Base-by-base conservation (phyloP, 37 sponge, comb jelly and placozoan genomes). In the Oscarella lobularis region DNA sequence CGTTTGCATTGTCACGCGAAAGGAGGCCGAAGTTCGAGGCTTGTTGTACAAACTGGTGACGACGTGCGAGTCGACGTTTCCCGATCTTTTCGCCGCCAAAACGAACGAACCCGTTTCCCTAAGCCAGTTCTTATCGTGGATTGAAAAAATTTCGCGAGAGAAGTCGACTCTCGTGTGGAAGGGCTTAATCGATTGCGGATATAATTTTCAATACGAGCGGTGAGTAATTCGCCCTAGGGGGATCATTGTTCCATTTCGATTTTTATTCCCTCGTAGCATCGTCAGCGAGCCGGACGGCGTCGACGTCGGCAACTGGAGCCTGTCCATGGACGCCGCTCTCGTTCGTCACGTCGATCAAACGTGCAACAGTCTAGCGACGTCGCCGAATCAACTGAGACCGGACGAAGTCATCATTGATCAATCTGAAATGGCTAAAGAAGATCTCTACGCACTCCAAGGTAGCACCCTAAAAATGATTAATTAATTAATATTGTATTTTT, bases 161-260 rank as follows among this genome's bases (percentile, higher is more conserved):
- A 48, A 48, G 14, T 20, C 60, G 9, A 20, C 20, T 48, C 38
- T 39, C 30, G 76, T 95, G 76, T 87, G 92, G 89, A 77, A 37
- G 40, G 84, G 88, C 3, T 74, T 95, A 30, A 39, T 87, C 37
- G 85, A 82, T 2, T 72, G 73, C 67, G 95, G 95, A 1, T 82
- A 83, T 48, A 86, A 95, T 79, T 76, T 90, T 31, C 84, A 87
- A 73, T 81, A 82, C 41, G 73, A 83, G 32, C 85, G 81, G 92
- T 92, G 55, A 40, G n/a, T n/a, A n/a, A n/a, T n/a, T n/a, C n/a
- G n/a, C n/a, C n/a, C n/a, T n/a, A n/a, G n/a, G n/a, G n/a, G n/a
- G n/a, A n/a, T n/a, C n/a, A n/a, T n/a, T n/a, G n/a, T n/a, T n/a
- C n/a, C n/a, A n/a, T n/a, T n/a, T n/a, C n/a, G n/a, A n/a, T n/a